phyloP scores from a whole-genome alignment of 2,888 invertebrate species.

The Yponomeuta sedellus region DNA sequence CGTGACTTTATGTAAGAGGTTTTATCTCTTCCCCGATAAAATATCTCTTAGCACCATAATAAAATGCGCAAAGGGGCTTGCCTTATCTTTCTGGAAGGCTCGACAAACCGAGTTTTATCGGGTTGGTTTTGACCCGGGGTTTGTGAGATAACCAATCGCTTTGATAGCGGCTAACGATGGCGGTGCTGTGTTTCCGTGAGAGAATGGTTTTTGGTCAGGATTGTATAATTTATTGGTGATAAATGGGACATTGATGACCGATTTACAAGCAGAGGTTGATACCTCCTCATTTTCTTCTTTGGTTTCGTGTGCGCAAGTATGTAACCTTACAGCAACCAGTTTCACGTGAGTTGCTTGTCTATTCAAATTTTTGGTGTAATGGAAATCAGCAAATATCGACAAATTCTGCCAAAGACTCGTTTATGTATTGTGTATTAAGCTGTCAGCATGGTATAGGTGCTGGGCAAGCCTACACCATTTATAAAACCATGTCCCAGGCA shows the following conservation, averaged over 20 bases:
- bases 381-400: no score
- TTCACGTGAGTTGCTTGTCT: no score
- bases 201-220: background rate
- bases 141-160: conserved; percentile 12
- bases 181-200: background rate
- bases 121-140: conserved; percentile 14
- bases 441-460: no score
- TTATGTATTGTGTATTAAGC: no score
- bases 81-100: conserved; percentile 13
- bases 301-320: background rate
- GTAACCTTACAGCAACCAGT: background rate
- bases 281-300: no score
- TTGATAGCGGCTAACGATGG: conserved; percentile 1
- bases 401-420: no score
- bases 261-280: conserved; percentile 33
- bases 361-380: no score
- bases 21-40: conserved; percentile 64
- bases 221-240: background rate
- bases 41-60: conserved; percentile 59
- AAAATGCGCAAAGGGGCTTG: conserved; percentile 18
- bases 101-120: conserved; percentile 17
- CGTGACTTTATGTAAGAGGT: conserved; percentile 27
- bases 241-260: conserved; percentile 28
- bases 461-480: no score
- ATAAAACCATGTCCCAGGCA: no score